These are phyloP conservation scores for Cygnus olor DNA, from an alignment of 2,797 vertebrate species.

Conservation along the genomic window DNA sequence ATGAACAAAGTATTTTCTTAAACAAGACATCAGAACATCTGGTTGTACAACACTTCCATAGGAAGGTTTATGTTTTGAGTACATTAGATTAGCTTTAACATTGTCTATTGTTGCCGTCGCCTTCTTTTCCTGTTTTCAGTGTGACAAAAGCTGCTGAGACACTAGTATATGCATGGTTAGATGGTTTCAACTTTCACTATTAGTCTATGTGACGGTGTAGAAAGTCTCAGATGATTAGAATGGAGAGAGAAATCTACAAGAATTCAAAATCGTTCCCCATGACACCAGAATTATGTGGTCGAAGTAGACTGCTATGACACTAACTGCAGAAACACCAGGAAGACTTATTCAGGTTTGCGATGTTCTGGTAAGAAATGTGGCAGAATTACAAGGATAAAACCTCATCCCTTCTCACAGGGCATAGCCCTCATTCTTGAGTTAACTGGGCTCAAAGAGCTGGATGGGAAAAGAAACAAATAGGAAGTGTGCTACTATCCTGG, in stretches of 20 bases:
- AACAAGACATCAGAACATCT: not conserved
- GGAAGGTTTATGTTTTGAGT: not conserved
- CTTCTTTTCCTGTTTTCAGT: not conserved
- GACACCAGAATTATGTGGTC: not conserved
- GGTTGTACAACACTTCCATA: not conserved
- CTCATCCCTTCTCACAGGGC: not conserved
- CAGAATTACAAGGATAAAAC: not conserved
- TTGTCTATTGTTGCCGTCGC: not conserved
- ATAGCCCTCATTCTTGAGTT: not conserved
- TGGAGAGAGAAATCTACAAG: not conserved
- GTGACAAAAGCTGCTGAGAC: not conserved
- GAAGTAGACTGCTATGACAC: not conserved
- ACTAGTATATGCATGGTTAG: not conserved
- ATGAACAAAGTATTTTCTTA: not conserved
- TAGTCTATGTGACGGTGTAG: not conserved
- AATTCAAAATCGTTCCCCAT: not conserved
- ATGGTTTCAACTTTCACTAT: not conserved
- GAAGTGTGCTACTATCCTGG: not conserved
- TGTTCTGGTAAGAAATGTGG: not conserved
- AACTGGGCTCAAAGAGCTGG: not conserved
- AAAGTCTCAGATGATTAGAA: not conserved
- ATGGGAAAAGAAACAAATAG: not conserved
- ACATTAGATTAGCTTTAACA: not conserved
- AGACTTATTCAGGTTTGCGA: not conserved
- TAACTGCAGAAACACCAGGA: not conserved